These are phyloP conservation scores for Acinonyx jubatus DNA, from an alignment of 2,113 vertebrate genomes.

Conservation along the genomic window DNA sequence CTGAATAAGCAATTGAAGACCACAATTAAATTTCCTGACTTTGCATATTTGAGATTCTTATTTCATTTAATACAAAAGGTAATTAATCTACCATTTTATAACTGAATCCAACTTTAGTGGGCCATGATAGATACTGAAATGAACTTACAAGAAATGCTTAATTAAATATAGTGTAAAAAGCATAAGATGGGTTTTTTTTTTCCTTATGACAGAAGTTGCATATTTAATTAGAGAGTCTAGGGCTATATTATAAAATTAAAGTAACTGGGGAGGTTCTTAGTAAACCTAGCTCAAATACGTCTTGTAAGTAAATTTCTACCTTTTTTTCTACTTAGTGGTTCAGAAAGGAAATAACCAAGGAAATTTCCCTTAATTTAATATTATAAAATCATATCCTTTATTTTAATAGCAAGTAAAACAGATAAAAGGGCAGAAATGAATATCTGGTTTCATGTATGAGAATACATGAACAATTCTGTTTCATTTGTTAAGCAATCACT, in stretches of 20 bases:
- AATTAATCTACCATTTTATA: conserved; percentile 90
- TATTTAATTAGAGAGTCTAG: conserved; percentile 78
- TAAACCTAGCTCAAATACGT: conserved; percentile 61
- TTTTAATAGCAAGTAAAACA: conserved; percentile 12
- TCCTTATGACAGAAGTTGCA: conserved; percentile 78
- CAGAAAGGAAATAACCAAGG: conserved; percentile 19
- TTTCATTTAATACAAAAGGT: conserved; percentile 92
- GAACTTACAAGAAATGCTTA: conserved; percentile 90
- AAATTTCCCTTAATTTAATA: neutral
- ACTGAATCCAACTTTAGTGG: conserved; percentile 89
- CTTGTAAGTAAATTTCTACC: neutral
- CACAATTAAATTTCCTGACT: conserved; percentile 93
- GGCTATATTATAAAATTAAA: conserved; percentile 69
- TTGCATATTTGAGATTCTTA: conserved; percentile 91
- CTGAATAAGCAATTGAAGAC: conserved; percentile 89
- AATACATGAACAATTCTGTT: neutral
- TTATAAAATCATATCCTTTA: neutral
- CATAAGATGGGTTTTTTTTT: conserved; percentile 73
- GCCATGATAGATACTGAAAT: conserved; percentile 88
- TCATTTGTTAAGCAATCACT: neutral
- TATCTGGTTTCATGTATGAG: conserved; percentile 4
- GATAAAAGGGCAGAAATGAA: neutral
- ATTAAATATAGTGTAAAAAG: conserved; percentile 92
- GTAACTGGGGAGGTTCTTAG: conserved; percentile 61
- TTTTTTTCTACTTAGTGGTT: neutral